These are phyloP conservation scores for Pedicia rivosa DNA, from an alignment of 2,888 invertebrate genomes.

Conservation along the genomic window DNA sequence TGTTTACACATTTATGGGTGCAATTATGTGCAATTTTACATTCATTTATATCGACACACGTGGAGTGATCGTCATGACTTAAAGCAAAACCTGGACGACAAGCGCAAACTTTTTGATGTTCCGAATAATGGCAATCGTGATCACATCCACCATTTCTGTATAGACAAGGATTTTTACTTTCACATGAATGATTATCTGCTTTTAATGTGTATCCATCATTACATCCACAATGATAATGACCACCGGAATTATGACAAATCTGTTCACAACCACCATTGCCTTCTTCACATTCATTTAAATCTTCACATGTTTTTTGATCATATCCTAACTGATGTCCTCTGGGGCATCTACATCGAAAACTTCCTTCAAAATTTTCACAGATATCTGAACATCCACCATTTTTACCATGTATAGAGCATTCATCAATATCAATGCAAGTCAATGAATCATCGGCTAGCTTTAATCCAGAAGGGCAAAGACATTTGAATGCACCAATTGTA, in stretches of 20 bases:
- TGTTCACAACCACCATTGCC: conserved; percentile 21
- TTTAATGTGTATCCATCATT: conserved; percentile 24
- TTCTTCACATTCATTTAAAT: conserved; percentile 35
- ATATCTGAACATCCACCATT: conserved; percentile 35
- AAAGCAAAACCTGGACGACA: conserved; percentile 32
- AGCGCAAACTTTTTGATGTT: conserved; percentile 16
- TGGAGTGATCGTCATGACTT: conserved; percentile 13
- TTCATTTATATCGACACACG: conserved; percentile 29
- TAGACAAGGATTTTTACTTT: conserved; percentile 30
- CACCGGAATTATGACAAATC: conserved; percentile 31
- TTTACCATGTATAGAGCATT: conserved; percentile 17
- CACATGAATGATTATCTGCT: conserved; percentile 22
- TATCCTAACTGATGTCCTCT: conserved; percentile 23
- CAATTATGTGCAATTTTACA: conserved; percentile 27
- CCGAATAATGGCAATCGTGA: conserved; percentile 24
- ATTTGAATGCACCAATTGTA: conserved; percentile 27
- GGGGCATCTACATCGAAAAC: conserved; percentile 35
- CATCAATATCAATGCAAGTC: conserved; percentile 15
- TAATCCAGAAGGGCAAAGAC: conserved; percentile 27
- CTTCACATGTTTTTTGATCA: conserved; percentile 31
- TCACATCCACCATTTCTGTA: conserved; percentile 38
- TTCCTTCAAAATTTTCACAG: conserved; percentile 38
- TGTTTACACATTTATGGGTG: conserved; percentile 33
- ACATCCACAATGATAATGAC: conserved; percentile 38
- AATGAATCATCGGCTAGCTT: conserved; percentile 16